Evolutionary conservation across 1,140 invertebrate genomes (phyloP).

Genomic region (Drosophila serrata): DNA sequence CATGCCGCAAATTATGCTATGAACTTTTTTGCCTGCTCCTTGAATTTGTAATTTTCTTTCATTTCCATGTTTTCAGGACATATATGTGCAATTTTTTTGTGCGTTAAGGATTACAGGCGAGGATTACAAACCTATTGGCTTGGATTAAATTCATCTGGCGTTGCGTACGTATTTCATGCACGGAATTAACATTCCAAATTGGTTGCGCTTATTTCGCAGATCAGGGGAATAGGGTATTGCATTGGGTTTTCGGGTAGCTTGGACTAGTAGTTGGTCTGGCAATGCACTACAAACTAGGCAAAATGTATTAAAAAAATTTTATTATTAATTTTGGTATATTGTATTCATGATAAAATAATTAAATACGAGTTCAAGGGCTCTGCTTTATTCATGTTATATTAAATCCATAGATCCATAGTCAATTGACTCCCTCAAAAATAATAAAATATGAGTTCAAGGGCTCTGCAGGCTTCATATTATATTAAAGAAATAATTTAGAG

Average conservation of each 20-base stretch:
- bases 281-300: background rate
- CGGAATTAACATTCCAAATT: constrained; percentile 46
- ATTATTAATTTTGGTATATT: background rate
- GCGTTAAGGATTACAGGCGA: background rate
- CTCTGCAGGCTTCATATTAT: background rate
- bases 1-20: constrained; percentile 68
- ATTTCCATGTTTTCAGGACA: background rate
- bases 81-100: constrained; percentile 4
- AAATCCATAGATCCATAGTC: too few species aligned
- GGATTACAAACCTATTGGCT: constrained; percentile 35
- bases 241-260: background rate
- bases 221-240: background rate
- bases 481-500: background rate
- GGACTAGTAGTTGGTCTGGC: background rate
- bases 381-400: background rate
- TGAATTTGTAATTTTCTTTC: constrained; percentile 16
- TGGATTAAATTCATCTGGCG: constrained; percentile 31
- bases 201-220: constrained; percentile 10
- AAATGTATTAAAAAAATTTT: background rate
- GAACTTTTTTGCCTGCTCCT: constrained; percentile 33
- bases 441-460: too few species aligned
- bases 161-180: constrained; percentile 10
- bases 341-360: background rate
- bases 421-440: too few species aligned
- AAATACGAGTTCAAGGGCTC: background rate